Base-by-base conservation (phyloP, 2,113 vertebrate genomes). In the Oriolus oriolus region DNA sequence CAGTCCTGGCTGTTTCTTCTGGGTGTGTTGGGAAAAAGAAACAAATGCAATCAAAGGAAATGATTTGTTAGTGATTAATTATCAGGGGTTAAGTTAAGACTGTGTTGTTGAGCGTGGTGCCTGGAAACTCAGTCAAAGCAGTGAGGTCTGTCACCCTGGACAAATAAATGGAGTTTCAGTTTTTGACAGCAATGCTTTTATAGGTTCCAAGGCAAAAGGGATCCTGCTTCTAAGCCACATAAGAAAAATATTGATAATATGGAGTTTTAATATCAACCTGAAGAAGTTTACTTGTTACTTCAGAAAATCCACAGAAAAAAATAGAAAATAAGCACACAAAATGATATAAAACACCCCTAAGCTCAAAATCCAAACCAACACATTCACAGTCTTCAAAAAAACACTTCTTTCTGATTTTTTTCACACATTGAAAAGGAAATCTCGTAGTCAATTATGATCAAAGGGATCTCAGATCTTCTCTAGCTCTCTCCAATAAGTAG, bases 391-490 rank as follows among this genome's bases (percentile, higher is more conserved):
- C 27, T 28, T 76, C 21, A 52, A 47, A 60, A 33, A 42, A 45
- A 1, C 26, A 18, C 3, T 56, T 52, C 11, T 39, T 77, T 71
- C 27, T 50, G 45, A 21, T 71, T 21, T 74, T 94, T 64, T 73
- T 88, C 53, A 44, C 13, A 44, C 22, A 6, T 3, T 53, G 31
- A 16, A 52, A 88, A 79, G 24, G 24, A 80, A 95, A 63, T 2
- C 7, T 17, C 47, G 2, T 39, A 60, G 56, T 69, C 53, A 73
- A 2, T 86, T 49, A 56, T 61, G 63, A 92, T 92, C 79, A 94
- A 85, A 90, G 63, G 28, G 15, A 86, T 73, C 31, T 92, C 73
- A 47, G 71, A 69, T 74, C 33, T 82, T 86, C 65, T 75, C 39
- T 23, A 28, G 21, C 37, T 39, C 37, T 83, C 37, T 73, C 71